Base-by-base conservation (phyloP, 2,888 invertebrate species). In the Meloe dianella region DNA sequence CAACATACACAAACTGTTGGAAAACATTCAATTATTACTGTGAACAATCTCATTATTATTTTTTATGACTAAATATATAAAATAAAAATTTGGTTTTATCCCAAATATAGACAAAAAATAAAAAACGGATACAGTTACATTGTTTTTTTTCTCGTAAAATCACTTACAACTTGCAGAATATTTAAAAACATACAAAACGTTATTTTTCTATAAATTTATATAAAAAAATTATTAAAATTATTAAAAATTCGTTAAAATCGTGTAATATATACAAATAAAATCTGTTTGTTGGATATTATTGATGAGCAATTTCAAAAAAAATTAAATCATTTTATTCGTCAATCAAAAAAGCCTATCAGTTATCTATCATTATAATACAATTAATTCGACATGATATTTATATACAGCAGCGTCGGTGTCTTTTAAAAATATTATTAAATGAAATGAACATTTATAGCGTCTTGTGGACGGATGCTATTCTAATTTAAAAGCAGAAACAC, bases 391-490 rank as follows among this genome's bases (percentile, higher is more conserved):
- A 63, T 68, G 68, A 68, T 63, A 63, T 61, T 35, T 57, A 58
- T 61, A 51, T 32, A 17, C 51, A 60, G 63, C 54, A 63, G 63
- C 58, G 61, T 68, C 9, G 30, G 29, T 30, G 66, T 66, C 57
- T 61, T 59, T 32, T 32, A n/a, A n/a, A n/a, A n/a, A n/a, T n/a
- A n/a, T n/a, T n/a, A n/a, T 64, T 29, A 59, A 54, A 24, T 10
- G 10, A 27, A 24, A 54, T 14, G 3, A 4, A 54, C 54, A 54
- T 54, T 67, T 66, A 69, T 63, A 67, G 71, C 71, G 74, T 71
- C 77, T 72, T 77, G 76, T 81, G 81, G 81, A 81, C 81, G 80
- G 81, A 81, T 79, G 77, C 81, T 79, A 79, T 75, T 77, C 79
- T 78, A 78, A 74, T 73, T 72, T 73, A 75, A 65, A 77, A 77